Evolutionary conservation across 2,797 vertebrate species (phyloP).

Genomic region (Euphonia xanthogaster): DNA sequence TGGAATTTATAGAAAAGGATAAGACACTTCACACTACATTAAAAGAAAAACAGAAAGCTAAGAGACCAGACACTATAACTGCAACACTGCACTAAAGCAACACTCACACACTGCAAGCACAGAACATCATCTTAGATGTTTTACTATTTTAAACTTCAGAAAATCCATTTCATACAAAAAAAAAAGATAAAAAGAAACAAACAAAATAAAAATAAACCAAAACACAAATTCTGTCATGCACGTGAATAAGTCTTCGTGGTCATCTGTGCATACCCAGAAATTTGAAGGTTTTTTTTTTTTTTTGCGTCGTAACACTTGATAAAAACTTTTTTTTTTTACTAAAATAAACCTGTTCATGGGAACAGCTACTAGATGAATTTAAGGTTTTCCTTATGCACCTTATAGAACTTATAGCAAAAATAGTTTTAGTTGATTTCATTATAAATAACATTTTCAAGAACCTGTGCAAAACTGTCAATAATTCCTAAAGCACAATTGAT

Average conservation of each 20-base stretch:
- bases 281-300: slow-evolving; percentile 79
- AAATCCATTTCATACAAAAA: slow-evolving; percentile 79
- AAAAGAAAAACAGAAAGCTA: slow-evolving; percentile 84
- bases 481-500: slow-evolving; percentile 91
- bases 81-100: slow-evolving; percentile 89
- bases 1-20: slow-evolving; percentile 87
- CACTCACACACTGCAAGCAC: slow-evolving; percentile 97
- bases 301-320: slow-evolving; percentile 86
- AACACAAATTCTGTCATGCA: slow-evolving; percentile 89
- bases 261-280: slow-evolving; percentile 83
- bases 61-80: slow-evolving; percentile 84
- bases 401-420: slow-evolving; percentile 96
- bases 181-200: slow-evolving; percentile 69
- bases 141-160: slow-evolving; percentile 80
- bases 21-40: slow-evolving; percentile 86
- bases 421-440: slow-evolving; percentile 92
- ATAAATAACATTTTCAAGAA: slow-evolving; percentile 91
- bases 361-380: slow-evolving; percentile 92
- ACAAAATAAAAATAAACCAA: slow-evolving; percentile 82
- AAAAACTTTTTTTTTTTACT: slow-evolving; percentile 92
- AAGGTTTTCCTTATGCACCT: slow-evolving; percentile 89
- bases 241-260: slow-evolving; percentile 84
- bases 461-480: slow-evolving; percentile 93
- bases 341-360: slow-evolving; percentile 96
- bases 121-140: slow-evolving; percentile 84